Base-by-base conservation (phyloP, 2,113 vertebrate genomes). In the Eira barbara region DNA sequence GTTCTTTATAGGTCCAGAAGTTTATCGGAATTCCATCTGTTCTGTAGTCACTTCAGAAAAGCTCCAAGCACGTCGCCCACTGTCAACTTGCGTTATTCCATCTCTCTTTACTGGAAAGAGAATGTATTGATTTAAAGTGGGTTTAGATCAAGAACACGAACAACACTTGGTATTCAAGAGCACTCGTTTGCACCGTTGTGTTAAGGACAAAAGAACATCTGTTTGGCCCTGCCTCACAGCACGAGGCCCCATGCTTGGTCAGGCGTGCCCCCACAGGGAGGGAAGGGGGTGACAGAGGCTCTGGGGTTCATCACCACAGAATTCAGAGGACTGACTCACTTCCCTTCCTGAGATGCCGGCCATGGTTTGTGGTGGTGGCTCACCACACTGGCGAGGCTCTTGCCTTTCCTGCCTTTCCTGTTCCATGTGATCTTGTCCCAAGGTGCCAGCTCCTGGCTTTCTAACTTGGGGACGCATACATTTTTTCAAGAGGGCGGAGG, bases 321-420 rank as follows among this genome's bases (percentile, higher is more conserved):
- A 47, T 74, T 79, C 95, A 91, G 67, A 91, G 78, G 80, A 93
- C 92, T 97, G 97, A 98, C 85, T 97, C 97, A 97, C 88, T 98
- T 97, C 93, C 83, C 80, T 97, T 93, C 73, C 71, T 0, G 23
- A 94, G 85, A 63, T 92, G 47, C 52, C n/a, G 17, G 52, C 91
- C 52, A 7, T 27, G 59, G 92, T 87, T 74, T 94, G 94, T 88
- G 80, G 55, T 91, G 45, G 69, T 63, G 86, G 67, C 42, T 95
- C 31, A 61, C 93, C 49, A 61, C 82, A 23, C 69, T 78, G 96
- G 82, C 3, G 0, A 89, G 63, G 65, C 49, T 7, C 81, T 94
- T 1, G 12, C 67, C 85, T 78, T 42, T 85, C 55, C 39, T 25
- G 29, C 59, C 85, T 76, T 59, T 55, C 52, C 20, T 52, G 0